phyloP scores from a whole-genome alignment of 2,888 invertebrate genomes.

The Hypena proboscidalis region DNA sequence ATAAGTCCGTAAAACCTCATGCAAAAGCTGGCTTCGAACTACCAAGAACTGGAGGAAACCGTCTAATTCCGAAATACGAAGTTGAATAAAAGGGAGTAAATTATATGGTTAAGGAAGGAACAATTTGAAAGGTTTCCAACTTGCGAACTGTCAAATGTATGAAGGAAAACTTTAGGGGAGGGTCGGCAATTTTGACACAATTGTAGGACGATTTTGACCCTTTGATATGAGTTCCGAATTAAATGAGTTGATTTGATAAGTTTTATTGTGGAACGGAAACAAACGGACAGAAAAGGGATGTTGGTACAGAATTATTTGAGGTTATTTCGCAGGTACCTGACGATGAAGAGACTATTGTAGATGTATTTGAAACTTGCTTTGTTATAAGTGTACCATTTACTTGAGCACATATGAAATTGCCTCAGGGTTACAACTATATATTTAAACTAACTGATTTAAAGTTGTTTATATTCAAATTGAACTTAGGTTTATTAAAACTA shows the following conservation, averaged over 20 bases:
- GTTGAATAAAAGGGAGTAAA: slow-evolving; percentile 28
- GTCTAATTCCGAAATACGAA: slow-evolving; percentile 13
- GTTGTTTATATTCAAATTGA: too few species aligned
- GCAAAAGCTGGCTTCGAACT: slow-evolving; percentile 11
- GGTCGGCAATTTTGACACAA: slow-evolving; percentile 26
- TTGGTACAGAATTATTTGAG: background rate
- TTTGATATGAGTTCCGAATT: slow-evolving; percentile 21
- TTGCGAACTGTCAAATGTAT: slow-evolving; percentile 22
- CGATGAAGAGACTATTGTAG: too few species aligned
- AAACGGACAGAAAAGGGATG: background rate
- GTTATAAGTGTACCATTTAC: too few species aligned
- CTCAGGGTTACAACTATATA: too few species aligned
- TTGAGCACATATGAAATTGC: too few species aligned
- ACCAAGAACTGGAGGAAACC: slow-evolving; percentile 12
- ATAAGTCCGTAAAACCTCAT: slow-evolving; percentile 9
- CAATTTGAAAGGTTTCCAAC: slow-evolving; percentile 25
- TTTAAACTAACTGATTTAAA: too few species aligned
- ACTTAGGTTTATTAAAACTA: too few species aligned
- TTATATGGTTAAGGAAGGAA: slow-evolving; percentile 26
- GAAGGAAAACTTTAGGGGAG: slow-evolving; percentile 31
- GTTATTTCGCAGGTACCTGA: background rate
- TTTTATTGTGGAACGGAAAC: slow-evolving; percentile 3
- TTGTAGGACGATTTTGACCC: slow-evolving; percentile 22
- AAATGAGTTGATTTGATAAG: slow-evolving; percentile 19
- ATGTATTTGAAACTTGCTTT: too few species aligned